Conservation (phyloP, 2,113 vertebrate species). For the Mesembrinibis cayennensis region DNA sequence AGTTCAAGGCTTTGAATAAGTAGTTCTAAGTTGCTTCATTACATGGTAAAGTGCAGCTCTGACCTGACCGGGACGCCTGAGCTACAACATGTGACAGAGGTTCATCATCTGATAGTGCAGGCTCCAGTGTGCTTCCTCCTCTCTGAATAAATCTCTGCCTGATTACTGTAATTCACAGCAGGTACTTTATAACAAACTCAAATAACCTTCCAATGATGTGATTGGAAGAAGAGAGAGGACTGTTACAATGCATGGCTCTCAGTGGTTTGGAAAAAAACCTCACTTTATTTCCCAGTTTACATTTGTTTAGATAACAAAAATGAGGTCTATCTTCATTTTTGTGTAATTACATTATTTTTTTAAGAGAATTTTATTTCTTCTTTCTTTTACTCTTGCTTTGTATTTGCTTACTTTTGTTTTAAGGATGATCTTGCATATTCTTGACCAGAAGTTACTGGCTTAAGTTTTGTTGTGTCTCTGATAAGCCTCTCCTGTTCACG, state of each 20-base stretch:
- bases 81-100: not conserved
- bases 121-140: not conserved
- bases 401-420: not conserved
- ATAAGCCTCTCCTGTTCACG: not conserved
- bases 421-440: not conserved
- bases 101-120: not conserved
- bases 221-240: not conserved
- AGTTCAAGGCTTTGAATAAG: conserved; percentile 30
- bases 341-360: not conserved
- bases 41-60: not conserved
- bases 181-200: conserved; percentile 15
- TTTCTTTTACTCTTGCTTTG: not conserved
- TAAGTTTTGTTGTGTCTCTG: not conserved
- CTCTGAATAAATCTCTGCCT: not conserved
- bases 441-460: not conserved
- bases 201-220: not conserved
- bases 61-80: not conserved
- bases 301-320: not conserved
- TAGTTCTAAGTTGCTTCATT: conserved; percentile 20
- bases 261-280: not conserved
- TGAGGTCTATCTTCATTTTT: not conserved
- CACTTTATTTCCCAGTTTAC: not conserved
- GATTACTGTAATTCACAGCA: conserved; percentile 11
- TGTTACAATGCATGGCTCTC: not conserved
- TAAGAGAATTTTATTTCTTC: not conserved